phyloP scores from a whole-genome alignment of 2,888 invertebrate genomes.

The Lepidochitona cinerea region DNA sequence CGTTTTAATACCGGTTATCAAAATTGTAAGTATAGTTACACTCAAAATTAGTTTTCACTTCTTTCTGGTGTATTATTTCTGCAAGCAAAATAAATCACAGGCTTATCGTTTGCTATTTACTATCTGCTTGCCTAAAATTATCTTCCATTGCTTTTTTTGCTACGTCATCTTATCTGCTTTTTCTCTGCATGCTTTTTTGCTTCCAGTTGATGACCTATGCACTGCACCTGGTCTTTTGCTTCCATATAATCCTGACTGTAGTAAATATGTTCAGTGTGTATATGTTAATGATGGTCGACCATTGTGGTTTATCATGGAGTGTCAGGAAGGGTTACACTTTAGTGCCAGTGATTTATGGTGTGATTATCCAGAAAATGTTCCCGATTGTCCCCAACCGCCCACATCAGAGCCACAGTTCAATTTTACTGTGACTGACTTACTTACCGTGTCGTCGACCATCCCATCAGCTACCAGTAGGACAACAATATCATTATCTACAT shows the following conservation, averaged over 20 bases:
- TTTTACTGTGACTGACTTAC: too few relatives aligned
- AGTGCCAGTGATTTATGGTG: constrained; percentile 42
- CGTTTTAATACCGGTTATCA: not conserved
- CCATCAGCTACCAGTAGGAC: too few relatives aligned
- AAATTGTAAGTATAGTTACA: not conserved
- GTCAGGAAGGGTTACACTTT: constrained; percentile 38
- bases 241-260: not conserved
- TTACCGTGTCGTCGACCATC: too few relatives aligned
- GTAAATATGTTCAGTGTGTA: not conserved
- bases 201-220: not conserved
- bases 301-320: not conserved
- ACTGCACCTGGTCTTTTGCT: not conserved
- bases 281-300: not conserved
- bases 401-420: too few relatives aligned
- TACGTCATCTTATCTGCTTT: not conserved
- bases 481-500: too few relatives aligned
- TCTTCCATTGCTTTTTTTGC: not conserved
- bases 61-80: too few relatives aligned
- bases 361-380: constrained; percentile 49
- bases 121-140: too few relatives aligned
- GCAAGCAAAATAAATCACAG: too few relatives aligned
- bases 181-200: not conserved
- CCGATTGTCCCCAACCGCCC: constrained; percentile 13
- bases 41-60: too few relatives aligned
- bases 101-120: too few relatives aligned